phyloP scores from a whole-genome alignment of 1,140 invertebrate genomes.

The Nomia melanderi region DNA sequence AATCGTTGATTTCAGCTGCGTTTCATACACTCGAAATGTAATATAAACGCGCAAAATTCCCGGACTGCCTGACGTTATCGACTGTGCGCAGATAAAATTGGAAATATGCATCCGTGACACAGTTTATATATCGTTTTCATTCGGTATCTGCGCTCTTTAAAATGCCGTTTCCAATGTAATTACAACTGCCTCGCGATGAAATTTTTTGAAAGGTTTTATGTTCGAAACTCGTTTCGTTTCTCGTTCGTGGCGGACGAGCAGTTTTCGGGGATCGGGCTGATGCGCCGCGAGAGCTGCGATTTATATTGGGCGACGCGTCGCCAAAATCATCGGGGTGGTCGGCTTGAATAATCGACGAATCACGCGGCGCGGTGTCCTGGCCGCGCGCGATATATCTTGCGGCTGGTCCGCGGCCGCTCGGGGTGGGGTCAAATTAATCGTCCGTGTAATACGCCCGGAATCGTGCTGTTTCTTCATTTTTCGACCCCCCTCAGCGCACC shows the following conservation, averaged over 20 bases:
- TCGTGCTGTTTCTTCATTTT: conserved; percentile 28
- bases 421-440: conserved; percentile 30
- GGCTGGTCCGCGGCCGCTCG: background rate
- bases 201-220: too few relatives aligned
- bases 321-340: background rate
- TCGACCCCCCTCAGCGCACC: background rate
- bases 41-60: too few relatives aligned
- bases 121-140: background rate
- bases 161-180: too few relatives aligned
- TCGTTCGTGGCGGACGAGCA: too few relatives aligned
- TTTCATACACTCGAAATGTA: too few relatives aligned
- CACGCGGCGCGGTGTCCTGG: background rate
- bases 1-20: too few relatives aligned
- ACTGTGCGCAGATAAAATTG: too few relatives aligned
- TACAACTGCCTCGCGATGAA: too few relatives aligned
- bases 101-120: background rate
- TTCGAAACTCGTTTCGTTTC: too few relatives aligned
- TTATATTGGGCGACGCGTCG: background rate
- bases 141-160: too few relatives aligned
- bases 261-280: too few relatives aligned
- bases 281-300: background rate
- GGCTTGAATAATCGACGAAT: conserved; percentile 32
- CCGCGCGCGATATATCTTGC: conserved; percentile 22
- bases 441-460: conserved; percentile 39
- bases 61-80: too few relatives aligned